phyloP scores from a whole-genome alignment of 2,888 invertebrate genomes.

The Entomobrya multifasciata region DNA sequence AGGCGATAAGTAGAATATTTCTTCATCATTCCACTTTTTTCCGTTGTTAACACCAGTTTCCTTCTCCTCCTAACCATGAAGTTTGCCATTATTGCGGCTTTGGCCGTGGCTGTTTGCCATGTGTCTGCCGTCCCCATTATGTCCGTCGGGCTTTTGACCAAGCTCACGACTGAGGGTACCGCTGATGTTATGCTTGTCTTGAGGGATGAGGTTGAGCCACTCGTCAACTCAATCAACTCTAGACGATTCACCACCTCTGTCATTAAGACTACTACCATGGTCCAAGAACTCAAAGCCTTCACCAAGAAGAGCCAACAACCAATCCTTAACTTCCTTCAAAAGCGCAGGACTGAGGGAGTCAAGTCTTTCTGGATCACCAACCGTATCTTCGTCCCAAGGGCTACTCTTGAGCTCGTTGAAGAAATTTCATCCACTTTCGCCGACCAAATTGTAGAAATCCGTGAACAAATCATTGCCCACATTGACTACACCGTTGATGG shows the following conservation, averaged over 20 bases:
- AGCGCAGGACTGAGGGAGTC: constrained; percentile 16
- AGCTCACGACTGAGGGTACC: constrained; percentile 26
- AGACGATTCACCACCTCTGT: constrained; percentile 34
- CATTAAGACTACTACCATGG: constrained; percentile 48
- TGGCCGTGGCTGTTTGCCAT: constrained; percentile 63
- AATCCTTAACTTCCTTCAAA: constrained; percentile 30
- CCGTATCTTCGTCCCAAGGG: constrained; percentile 57
- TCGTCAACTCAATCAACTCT: constrained; percentile 39
- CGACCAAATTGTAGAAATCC: constrained; percentile 45
- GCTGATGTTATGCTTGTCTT: constrained; percentile 59
- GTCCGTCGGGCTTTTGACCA: constrained; percentile 17
- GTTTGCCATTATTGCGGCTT: constrained; percentile 25
- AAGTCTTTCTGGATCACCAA: constrained; percentile 65
- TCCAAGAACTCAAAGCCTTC: constrained; percentile 20
- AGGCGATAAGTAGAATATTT: neutral
- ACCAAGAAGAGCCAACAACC: constrained; percentile 42
- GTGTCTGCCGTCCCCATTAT: constrained; percentile 44
- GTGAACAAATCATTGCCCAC: constrained; percentile 18
- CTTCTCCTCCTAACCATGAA: constrained; percentile 37
- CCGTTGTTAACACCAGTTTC: neutral
- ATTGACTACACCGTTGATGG: constrained; percentile 33
- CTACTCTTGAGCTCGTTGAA: constrained; percentile 18
- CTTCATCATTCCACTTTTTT: neutral
- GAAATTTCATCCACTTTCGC: neutral
- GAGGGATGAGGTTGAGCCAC: neutral